Base-by-base conservation (phyloP, 2,888 invertebrate species). In the Mycalesis mineus region DNA sequence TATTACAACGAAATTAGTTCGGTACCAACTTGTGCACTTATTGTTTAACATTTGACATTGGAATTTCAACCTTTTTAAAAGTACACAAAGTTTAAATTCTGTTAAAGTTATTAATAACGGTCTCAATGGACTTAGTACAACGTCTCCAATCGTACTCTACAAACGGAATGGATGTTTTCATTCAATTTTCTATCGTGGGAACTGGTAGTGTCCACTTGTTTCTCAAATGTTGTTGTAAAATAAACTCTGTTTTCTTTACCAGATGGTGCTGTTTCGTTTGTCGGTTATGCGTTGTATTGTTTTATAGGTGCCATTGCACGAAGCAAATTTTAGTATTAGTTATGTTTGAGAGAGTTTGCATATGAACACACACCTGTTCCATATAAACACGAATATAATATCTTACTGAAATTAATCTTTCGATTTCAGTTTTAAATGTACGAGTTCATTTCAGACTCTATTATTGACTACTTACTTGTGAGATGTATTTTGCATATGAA, bases 111-210 rank as follows among this genome's bases (percentile, higher is more conserved):
- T 37, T 28, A 17, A 56, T 52, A 57, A 50, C 47, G 40, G 45
- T 50, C 57, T 47, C 59, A 57, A 59, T 54, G 61, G 56, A 56
- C 59, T 62, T 59, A 59, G 56, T 54, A 52, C 57, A 53, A 39
- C 59, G 61, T 57, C 61, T 59, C 56, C 57, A 62, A 62, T 60
- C 62, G 62, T 53, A 63, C 55, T 52, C 58, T 42, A 59, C 63
- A 63, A 63, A 59, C 58, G 61, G 60, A 66, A 64, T 62, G 61
- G 61, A 60, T 68, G 65, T 68, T 68, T 68, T 66, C 63, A 60
- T 68, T 68, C 63, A 64, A 68, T 68, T 65, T 64, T 64, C 62
- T 62, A 58, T 58, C 66, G 67, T 65, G 67, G 60, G 64, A 65
- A 66, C 66, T 55, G 48, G 48, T 39, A 63, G 50, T 57, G 55